Percentiles rank a stretch among this genome's conserved stretches.
phyloP scores from a whole-genome alignment of 2,888 invertebrate genomes.

The Dicycla oo region DNA sequence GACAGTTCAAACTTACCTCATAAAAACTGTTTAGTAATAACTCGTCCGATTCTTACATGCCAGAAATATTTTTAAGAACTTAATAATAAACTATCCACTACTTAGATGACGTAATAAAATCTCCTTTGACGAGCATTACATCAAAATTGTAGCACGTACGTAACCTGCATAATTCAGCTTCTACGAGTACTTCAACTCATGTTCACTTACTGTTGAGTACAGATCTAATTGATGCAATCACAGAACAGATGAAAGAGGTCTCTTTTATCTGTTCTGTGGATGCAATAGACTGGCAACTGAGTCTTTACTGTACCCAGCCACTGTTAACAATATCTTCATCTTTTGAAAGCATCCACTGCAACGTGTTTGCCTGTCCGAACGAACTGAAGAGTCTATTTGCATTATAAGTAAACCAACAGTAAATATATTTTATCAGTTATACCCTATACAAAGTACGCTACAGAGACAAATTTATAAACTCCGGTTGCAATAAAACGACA shows the following conservation, averaged over 20 bases:
- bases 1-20: background rate
- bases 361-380: slow-evolving; percentile 30
- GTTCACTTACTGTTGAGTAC: background rate
- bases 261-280: no score
- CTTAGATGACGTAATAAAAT: background rate
- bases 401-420: slow-evolving; percentile 50
- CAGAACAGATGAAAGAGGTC: no score
- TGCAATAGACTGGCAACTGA: background rate
- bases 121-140: background rate
- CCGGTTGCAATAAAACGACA: slow-evolving; percentile 64
- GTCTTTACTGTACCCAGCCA: background rate
- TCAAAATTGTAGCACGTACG: background rate
- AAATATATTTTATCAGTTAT: slow-evolving; percentile 34
- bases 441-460: slow-evolving; percentile 40
- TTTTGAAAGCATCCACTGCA: slow-evolving; percentile 15
- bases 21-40: background rate
- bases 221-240: no score
- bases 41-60: background rate
- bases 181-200: background rate
- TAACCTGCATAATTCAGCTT: slow-evolving; percentile 1
- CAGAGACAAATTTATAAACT: slow-evolving; percentile 62
- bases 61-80: background rate
- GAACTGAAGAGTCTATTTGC: slow-evolving; percentile 46
- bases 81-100: background rate
- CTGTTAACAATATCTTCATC: slow-evolving; percentile 11